phyloP scores from a whole-genome alignment of 2,888 invertebrate genomes.

The Melanophora roralis region DNA sequence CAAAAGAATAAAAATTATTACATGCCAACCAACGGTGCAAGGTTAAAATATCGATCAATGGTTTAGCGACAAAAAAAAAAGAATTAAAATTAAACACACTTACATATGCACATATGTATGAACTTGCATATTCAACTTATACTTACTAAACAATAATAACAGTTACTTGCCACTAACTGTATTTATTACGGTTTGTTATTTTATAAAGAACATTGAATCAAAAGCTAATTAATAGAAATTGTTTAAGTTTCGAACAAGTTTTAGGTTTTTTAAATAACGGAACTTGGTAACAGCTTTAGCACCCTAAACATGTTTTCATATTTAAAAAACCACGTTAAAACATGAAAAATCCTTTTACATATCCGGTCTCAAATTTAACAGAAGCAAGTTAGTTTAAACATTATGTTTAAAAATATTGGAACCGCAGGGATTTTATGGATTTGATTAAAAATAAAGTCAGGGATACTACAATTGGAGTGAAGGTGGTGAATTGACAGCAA shows the following conservation, averaged over 20 bases:
- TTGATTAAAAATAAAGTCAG: no score
- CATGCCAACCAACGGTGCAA: slow-evolving; percentile 67
- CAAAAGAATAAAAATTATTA: slow-evolving; percentile 51
- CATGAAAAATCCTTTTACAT: no score
- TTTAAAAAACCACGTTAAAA: no score
- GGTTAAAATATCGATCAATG: slow-evolving; percentile 69
- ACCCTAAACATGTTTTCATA: background rate
- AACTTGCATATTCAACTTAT: no score
- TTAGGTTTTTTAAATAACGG: background rate
- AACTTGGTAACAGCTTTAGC: background rate
- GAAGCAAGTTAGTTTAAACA: no score
- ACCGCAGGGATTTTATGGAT: no score
- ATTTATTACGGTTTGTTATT: slow-evolving; percentile 7
- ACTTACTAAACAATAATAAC: no score
- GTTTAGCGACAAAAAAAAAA: slow-evolving; percentile 20
- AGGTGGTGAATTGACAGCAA: no score
- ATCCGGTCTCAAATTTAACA: no score
- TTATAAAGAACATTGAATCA: slow-evolving; percentile 3
- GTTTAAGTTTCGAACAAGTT: slow-evolving; percentile 17
- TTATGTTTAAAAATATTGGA: no score
- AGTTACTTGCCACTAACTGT: slow-evolving; percentile 57
- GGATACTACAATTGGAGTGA: no score
- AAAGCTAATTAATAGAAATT: slow-evolving; percentile 3
- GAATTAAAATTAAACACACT: background rate
- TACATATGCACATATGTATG: background rate